Evolutionary conservation across 92 coral and sea anemone genomes (phyloP), one percentile per base, ranked within the genome.

Genomic region (Umimayanthus chanpuru): DNA sequence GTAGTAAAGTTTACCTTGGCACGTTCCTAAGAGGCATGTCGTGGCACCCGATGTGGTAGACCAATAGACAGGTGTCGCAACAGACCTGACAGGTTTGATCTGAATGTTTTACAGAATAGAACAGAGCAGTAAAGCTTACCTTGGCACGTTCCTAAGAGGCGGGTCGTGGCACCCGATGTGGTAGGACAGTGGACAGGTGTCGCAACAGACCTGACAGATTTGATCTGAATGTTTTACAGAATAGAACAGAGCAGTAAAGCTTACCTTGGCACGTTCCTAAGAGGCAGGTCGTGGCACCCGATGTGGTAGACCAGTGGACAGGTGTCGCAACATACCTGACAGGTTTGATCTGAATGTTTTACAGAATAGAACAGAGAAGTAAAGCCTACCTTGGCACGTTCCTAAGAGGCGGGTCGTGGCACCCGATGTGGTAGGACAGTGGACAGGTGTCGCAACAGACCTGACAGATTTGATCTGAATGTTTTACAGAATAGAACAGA

Each of bases 401-500:
- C 86, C 96, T 91, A 61, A 97, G 93, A 16, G 99, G 96, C 9
- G 99, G 99, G 41, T 94, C 95, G 53, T 97, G 99, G 53, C 99
- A 97, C 74, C 91, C 93, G 67, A 91, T 94, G 81, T 97, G 99
- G 91, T 89, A 97, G 44, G 93, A 97, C 72, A 91, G 86, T 6
- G 99, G 99, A 81, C 99, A 97, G 21, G 93, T 90, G 87, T 97
- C 99, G 88, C 99, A 97, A 86, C 98, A 97, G 26, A 97, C 83
- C 80, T 32, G 36, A 32, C 36, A 32, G 36, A 32, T 32, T 32
- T 32, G 36, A 32, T 32, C 36, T 32, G 36, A 32, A 32, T 32
- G 36, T 32, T 32, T 32, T 32, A 32, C 36, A 32, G 36, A 55
- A 55, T 11, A 55, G 15, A 55, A 55, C 11, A 55, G 3, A 55